Percentiles rank a stretch among this genome's conserved stretches.
Conservation (phyloP, 2,113 vertebrate genomes). For the Gopherus evgoodei region DNA sequence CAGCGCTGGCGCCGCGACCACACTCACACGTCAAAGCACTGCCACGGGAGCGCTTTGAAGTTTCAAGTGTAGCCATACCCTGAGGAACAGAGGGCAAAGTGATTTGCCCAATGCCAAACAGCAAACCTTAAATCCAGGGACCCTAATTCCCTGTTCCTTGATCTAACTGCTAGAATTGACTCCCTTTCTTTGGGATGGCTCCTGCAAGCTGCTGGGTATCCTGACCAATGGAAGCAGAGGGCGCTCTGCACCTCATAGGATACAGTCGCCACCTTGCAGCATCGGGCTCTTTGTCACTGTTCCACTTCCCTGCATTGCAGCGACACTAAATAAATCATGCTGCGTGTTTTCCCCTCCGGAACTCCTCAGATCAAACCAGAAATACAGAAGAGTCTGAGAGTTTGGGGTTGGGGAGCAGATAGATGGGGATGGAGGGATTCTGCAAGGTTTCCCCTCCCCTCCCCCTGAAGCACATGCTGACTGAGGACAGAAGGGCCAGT, state of each 20-base stretch:
- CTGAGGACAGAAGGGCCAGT: background rate
- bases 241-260: background rate
- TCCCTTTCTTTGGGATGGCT: background rate
- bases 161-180: background rate
- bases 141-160: accelerated
- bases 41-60: too few species aligned
- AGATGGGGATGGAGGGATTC: background rate
- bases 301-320: background rate
- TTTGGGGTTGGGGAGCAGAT: background rate
- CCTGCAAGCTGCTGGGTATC: background rate
- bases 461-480: background rate
- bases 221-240: background rate
- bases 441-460: background rate
- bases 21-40: too few species aligned
- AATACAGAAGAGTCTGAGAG: background rate
- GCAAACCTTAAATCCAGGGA: background rate
- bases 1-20: too few species aligned
- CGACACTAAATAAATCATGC: background rate
- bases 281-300: background rate
- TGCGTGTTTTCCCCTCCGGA: background rate
- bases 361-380: background rate
- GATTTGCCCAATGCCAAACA: background rate
- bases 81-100: background rate
- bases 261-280: background rate
- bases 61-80: too few species aligned